Percentiles rank a stretch among this genome's conserved stretches.
Conservation (phyloP, 2,113 vertebrate species). For the Sceloporus tristichus region DNA sequence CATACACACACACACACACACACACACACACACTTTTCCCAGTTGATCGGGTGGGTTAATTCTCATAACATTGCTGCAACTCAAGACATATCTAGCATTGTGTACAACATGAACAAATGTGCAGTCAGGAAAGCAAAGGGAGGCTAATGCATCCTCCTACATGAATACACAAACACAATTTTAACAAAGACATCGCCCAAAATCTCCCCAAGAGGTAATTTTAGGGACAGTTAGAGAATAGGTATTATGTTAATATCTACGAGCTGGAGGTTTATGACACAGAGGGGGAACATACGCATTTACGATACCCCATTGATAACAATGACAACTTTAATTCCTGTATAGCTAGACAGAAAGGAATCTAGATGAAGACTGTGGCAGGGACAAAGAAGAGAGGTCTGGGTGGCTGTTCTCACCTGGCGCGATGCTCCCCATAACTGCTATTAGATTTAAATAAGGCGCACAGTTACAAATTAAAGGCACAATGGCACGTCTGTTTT, state of each 20-base stretch:
- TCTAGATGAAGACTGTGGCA: neutral
- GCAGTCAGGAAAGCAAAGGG: neutral
- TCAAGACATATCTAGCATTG: neutral
- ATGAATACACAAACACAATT: neutral
- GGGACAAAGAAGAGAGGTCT: no score
- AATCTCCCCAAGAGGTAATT: neutral
- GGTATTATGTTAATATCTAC: neutral
- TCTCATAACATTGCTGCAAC: neutral
- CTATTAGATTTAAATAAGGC: neutral
- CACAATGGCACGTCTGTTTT: neutral
- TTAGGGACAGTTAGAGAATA: neutral
- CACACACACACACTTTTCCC: no score
- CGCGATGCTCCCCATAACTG: no score
- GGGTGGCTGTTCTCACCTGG: no score
- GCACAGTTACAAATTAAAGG: neutral
- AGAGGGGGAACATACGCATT: no score
- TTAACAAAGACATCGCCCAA: neutral
- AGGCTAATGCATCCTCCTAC: neutral
- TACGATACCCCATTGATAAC: neutral
- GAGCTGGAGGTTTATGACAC: neutral
- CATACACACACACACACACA: no score
- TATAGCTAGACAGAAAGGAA: neutral
- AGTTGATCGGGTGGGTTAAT: neutral
- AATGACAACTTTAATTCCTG: neutral
- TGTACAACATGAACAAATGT: neutral